These are phyloP conservation scores for Fistularia commersonii DNA, from an alignment of 2,797 vertebrate genomes.

Conservation along the genomic window DNA sequence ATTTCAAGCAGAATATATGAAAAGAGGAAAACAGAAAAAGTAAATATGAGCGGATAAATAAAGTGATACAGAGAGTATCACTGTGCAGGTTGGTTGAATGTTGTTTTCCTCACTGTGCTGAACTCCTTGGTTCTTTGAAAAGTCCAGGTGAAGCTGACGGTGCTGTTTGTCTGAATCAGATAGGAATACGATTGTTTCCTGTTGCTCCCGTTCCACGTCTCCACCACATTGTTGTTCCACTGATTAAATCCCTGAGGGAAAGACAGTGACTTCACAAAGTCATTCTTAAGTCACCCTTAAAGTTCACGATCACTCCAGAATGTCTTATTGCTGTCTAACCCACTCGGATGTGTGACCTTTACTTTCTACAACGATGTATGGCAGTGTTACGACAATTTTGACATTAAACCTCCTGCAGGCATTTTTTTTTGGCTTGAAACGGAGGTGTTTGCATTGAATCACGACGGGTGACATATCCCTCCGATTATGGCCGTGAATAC, in stretches of 20 bases:
- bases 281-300: neutral
- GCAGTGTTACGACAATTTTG: too few species aligned
- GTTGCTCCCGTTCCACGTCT: conserved; percentile 83
- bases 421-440: neutral
- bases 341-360: neutral
- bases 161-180: conserved; percentile 81
- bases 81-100: neutral
- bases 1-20: too few species aligned
- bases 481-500: neutral
- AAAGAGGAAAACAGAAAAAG: too few species aligned
- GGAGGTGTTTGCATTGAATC: neutral
- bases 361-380: too few species aligned
- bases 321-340: too few species aligned
- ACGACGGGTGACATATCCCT: neutral
- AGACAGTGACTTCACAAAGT: conserved; percentile 1
- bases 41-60: neutral
- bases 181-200: conserved; percentile 92
- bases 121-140: conserved; percentile 81
- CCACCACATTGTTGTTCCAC: conserved; percentile 79
- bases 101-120: neutral
- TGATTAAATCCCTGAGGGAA: conserved; percentile 79
- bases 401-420: neutral
- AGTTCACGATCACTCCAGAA: too few species aligned
- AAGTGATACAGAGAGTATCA: neutral
- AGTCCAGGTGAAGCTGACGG: conserved; percentile 89